A percentile compares a stretch with the other conserved stretches of the same genome.
Evolutionary conservation across 2,113 vertebrate species (phyloP).

Genomic region (Grallaria varia): DNA sequence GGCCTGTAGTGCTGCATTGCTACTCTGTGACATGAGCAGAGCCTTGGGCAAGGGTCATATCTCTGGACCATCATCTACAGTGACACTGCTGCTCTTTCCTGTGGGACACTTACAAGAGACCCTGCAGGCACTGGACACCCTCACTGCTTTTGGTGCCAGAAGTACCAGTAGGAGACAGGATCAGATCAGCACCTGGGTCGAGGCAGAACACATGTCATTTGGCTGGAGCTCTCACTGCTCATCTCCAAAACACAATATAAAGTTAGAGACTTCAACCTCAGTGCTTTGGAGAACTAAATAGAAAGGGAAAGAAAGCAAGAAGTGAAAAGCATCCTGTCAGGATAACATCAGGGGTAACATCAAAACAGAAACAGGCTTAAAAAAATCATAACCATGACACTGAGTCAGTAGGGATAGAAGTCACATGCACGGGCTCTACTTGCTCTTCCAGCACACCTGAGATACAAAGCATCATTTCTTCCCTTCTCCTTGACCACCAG

Average conservation of each 20-base stretch:
- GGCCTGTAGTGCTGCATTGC: background rate
- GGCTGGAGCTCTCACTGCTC: background rate
- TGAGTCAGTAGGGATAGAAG: background rate
- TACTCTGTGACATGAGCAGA: background rate
- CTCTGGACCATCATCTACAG: background rate
- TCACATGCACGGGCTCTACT: background rate
- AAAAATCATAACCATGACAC: background rate
- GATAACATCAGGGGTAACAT: background rate
- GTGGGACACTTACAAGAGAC: background rate
- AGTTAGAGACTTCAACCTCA: background rate
- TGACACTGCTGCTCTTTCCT: background rate
- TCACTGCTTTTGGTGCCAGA: background rate
- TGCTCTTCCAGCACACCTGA: background rate
- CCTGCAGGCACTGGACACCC: background rate
- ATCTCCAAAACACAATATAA: background rate
- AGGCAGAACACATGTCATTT: accelerated
- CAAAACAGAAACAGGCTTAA: background rate
- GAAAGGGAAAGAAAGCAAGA: background rate
- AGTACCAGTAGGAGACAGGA: accelerated
- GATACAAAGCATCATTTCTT: background rate
- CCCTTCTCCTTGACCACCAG: background rate
- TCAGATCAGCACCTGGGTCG: background rate
- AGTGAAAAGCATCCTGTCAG: background rate
- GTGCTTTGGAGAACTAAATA: background rate
- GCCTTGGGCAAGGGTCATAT: background rate